Base-by-base conservation (phyloP, 2,888 invertebrate species). In the Thereva nobilitata region DNA sequence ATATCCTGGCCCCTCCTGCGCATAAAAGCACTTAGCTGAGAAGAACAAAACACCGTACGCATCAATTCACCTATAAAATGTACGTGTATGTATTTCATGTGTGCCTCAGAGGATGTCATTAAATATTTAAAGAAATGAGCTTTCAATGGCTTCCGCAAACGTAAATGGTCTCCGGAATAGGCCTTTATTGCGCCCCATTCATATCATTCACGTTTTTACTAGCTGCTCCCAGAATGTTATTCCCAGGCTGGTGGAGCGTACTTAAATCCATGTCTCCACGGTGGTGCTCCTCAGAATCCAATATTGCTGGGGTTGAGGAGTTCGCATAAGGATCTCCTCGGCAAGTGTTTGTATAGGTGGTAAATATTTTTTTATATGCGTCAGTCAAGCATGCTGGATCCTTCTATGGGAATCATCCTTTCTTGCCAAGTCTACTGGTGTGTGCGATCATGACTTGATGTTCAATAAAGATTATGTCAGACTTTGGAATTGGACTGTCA, bases 391-490 rank as follows among this genome's bases (percentile, higher is more conserved):
- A 2, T 47, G 10, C 42, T 44, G 56, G 56, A 56, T 56, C 23
- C 23, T 23, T 23, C 23, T 56, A 34, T 44, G 56, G 8, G 44
- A 44, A 56, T 56, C 42, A 35, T 37, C 44, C 56, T 35, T 44
- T 56, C 42, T 42, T 44, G 44, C 44, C 44, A 56, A 44, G 56
- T 56, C 42, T 56, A 34, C 44, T 35, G 44, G 42, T 56, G 56
- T 35, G 44, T 56, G 37, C 34, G 56, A 56, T 56, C 56, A 56
- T 56, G 44, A 44, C 42, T 44, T 37, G 56, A 56, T 56, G 56
- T 56, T 56, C 56, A 56, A 56, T 56, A 56, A 56, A 56, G 56
- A 56, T 56, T 56, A 56, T 44, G 56, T 56, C 56, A 42, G 34
- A n/a, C 42, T 7, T 34, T 56, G 56, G 56, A 56, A 56, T 56